Percentiles rank a stretch among this genome's conserved stretches.
Evolutionary conservation across 2,797 vertebrate species (phyloP).

Genomic region (Eulemur albifrons): DNA sequence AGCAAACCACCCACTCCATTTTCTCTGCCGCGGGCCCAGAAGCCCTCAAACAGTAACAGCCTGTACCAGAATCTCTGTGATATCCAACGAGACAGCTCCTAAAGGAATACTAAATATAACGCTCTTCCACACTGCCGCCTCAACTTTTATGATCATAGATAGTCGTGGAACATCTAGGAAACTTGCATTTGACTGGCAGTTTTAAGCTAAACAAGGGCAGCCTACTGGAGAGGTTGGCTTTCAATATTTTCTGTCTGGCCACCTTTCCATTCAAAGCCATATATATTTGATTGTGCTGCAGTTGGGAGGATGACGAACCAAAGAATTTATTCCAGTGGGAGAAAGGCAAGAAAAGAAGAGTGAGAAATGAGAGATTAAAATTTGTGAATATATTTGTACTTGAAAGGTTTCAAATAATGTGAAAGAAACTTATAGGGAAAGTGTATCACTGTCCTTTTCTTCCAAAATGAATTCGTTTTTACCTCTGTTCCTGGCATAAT

Average conservation of each 20-base stretch:
- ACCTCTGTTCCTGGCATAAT: background rate
- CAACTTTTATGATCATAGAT: background rate
- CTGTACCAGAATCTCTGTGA: constrained; percentile 24
- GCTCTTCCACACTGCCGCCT: background rate
- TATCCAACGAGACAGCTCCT: background rate
- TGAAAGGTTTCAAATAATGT: background rate
- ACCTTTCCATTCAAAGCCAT: background rate
- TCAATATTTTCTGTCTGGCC: background rate
- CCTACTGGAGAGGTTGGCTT: background rate
- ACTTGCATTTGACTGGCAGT: background rate
- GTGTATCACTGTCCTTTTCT: background rate
- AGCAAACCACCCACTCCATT: constrained; percentile 57
- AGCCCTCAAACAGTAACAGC: constrained; percentile 16
- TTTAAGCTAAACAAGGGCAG: background rate
- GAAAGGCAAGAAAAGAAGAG: background rate
- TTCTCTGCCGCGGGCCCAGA: background rate
- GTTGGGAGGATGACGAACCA: background rate
- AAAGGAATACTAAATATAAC: background rate
- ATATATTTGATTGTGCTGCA: background rate
- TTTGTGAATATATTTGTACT: background rate
- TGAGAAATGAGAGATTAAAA: background rate
- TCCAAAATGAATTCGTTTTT: background rate
- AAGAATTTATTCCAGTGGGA: background rate
- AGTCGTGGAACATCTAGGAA: background rate
- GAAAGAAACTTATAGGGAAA: background rate